phyloP scores from a whole-genome alignment of 2,113 vertebrate genomes.

The Etheostoma cragini region DNA sequence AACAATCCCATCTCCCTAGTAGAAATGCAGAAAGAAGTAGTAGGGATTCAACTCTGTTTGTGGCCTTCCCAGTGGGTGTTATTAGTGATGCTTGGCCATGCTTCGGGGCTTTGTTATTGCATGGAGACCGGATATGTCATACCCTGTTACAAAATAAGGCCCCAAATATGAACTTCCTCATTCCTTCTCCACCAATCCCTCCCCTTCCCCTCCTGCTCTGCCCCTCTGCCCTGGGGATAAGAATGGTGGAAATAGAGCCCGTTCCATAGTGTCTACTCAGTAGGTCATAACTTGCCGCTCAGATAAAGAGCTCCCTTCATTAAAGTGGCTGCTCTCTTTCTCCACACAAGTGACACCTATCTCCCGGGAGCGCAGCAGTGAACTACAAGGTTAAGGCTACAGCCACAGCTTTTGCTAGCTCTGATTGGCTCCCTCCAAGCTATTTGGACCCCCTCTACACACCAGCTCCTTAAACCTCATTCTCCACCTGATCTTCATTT shows the following conservation, averaged over 20 bases:
- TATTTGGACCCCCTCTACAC: constrained; percentile 20
- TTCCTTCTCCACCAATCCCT: constrained; percentile 1
- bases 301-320: constrained; percentile 78
- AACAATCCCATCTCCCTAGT: constrained; percentile 31
- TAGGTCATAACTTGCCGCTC: constrained; percentile 73
- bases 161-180: constrained; percentile 48
- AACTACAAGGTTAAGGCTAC: constrained; percentile 52
- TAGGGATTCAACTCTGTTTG: constrained; percentile 24
- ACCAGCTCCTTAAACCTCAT: constrained; percentile 13
- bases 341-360: constrained; percentile 69
- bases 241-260: constrained; percentile 48
- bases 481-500: constrained; percentile 53
- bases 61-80: constrained; percentile 74
- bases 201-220: not conserved
- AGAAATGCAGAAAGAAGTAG: constrained; percentile 37
- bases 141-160: constrained; percentile 69
- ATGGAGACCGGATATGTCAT: constrained; percentile 68
- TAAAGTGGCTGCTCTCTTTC: constrained; percentile 69
- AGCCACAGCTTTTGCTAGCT: constrained; percentile 41
- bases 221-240: constrained; percentile 46
- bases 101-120: constrained; percentile 65
- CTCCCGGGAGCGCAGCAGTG: constrained; percentile 57
- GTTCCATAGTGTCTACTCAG: constrained; percentile 62
- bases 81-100: constrained; percentile 66
- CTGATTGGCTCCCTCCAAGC: constrained; percentile 58